These are phyloP conservation scores for Cyrtorhinus lividipennis DNA, from an alignment of 1,140 invertebrate species.

Conservation along the genomic window DNA sequence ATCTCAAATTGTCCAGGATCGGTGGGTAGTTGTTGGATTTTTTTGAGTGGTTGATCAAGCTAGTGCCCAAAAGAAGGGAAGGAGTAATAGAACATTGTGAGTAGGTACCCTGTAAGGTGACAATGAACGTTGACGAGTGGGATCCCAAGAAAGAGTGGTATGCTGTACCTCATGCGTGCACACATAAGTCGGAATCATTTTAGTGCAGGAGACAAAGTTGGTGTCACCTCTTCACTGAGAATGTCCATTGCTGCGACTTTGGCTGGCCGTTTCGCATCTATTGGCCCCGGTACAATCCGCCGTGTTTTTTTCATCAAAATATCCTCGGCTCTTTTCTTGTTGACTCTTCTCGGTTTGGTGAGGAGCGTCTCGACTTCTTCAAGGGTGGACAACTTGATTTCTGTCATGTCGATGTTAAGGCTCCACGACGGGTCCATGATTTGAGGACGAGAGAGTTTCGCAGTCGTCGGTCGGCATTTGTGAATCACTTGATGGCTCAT, in stretches of 20 bases:
- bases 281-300: background rate
- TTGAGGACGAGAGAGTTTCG: background rate
- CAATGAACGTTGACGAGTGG: too few relatives aligned
- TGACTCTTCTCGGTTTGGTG: slow-evolving; percentile 3
- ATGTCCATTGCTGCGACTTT: slow-evolving; percentile 10
- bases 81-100: too few relatives aligned
- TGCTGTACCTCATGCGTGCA: too few relatives aligned
- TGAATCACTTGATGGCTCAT: too few relatives aligned
- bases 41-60: too few relatives aligned
- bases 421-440: slow-evolving; percentile 10
- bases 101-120: too few relatives aligned
- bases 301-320: background rate
- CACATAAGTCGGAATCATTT: too few relatives aligned
- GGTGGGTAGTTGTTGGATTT: too few relatives aligned
- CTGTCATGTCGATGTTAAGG: slow-evolving; percentile 9
- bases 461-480: slow-evolving; percentile 3
- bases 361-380: slow-evolving; percentile 7
- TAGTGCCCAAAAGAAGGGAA: too few relatives aligned
- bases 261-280: background rate
- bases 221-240: slow-evolving; percentile 3
- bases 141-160: too few relatives aligned
- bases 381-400: slow-evolving; percentile 4
- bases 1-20: too few relatives aligned
- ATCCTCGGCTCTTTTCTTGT: background rate
- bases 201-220: too few relatives aligned